Base-by-base conservation (phyloP, 2,113 vertebrate species). In the Octodon degus region DNA sequence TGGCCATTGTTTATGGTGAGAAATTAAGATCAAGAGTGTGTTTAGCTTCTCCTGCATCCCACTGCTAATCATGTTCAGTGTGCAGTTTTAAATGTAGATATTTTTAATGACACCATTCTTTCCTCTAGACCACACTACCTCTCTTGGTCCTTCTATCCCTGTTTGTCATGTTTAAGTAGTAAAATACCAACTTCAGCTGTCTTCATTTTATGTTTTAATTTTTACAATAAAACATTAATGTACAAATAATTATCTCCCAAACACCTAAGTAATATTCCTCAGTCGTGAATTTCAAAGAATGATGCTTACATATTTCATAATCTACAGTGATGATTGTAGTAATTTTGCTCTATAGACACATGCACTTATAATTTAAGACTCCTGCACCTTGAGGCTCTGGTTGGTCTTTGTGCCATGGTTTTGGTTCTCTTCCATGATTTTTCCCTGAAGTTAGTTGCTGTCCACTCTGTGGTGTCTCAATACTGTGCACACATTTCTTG, bases 201-300 rank as follows among this genome's bases (percentile, higher is more conserved):
- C 32, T 86, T 63, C 58, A 72, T 82, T 89, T 93, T 58, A 82
- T 65, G 86, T 80, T 53, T 20, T 43, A 47, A 85, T 47, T 92
- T 86, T 81, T 89, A 89, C 16, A 91, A 19, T 34, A 86, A 62
- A 89, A 20, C 40, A 62, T 86, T 81, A 37, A 50, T 50, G 7
- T 25, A 76, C 19, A 76, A 76, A 76, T 72, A 37, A 80, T 93
- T 74, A 16, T 92, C 27, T 50, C 27, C 14, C 27, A 70, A 89
- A 90, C n/a, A 79, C 68, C 81, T 40, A 34, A 90, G 82, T 86
- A 68, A 63, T 27, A 76, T 22, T 40, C 40, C 19, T 79, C 20
- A 17, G 8, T 32, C 79, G 14, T 55, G 68, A 90, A 81, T 76
- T 58, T 86, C 62, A 95, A 90, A 68, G 53, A 90, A 82, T 40